Evolutionary conservation across 1,140 invertebrate genomes (phyloP).

Genomic region (Heliconius hewitsoni): DNA sequence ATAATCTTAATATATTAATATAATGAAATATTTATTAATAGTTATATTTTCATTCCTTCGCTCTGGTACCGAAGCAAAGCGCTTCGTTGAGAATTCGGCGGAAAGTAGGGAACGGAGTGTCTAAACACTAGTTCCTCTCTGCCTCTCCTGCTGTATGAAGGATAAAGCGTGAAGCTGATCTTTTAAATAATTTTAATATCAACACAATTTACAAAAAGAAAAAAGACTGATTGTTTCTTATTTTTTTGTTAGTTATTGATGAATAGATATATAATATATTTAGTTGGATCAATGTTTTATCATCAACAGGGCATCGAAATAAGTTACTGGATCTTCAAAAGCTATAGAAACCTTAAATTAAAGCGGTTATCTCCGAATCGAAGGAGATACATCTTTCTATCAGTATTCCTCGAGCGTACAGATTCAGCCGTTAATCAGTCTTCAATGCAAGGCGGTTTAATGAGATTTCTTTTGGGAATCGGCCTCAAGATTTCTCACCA

Average conservation of each 20-base stretch:
- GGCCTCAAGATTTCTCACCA: constrained; percentile 37
- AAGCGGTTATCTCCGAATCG: constrained; percentile 37
- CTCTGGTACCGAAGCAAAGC: no score
- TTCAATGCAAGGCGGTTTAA: constrained; percentile 44
- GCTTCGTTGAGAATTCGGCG: no score
- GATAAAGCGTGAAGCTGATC: no score
- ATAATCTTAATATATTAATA: no score
- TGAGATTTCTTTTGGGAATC: constrained; percentile 48
- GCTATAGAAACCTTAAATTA: constrained; percentile 39
- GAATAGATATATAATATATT: background rate
- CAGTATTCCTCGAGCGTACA: constrained; percentile 45
- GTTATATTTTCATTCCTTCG: no score
- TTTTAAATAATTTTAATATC: background rate
- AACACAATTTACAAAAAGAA: background rate
- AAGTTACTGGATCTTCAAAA: constrained; percentile 15
- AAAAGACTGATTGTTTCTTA: no score
- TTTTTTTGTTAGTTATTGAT: no score
- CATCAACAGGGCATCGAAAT: background rate
- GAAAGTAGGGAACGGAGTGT: no score
- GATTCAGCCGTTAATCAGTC: constrained; percentile 44
- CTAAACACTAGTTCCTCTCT: no score
- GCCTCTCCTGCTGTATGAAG: no score
- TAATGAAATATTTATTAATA: no score
- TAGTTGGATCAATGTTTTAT: background rate
- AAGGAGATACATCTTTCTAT: constrained; percentile 41